Base-by-base conservation (phyloP, 30 jellyfish, hydroid and myxozoan genomes). In the Aurelia sp. region DNA sequence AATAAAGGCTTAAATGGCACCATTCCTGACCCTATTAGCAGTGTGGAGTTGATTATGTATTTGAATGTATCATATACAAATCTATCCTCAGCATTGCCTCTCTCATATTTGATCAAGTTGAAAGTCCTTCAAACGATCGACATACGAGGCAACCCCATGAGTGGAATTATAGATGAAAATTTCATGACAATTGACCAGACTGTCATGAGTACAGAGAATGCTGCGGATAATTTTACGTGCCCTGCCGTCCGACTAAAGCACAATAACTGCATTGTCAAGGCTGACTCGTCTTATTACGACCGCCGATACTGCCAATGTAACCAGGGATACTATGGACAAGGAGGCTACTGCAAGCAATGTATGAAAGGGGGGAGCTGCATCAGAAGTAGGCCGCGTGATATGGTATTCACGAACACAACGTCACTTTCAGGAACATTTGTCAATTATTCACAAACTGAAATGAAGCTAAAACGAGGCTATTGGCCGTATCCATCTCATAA, bases 261-360 rank as follows among this genome's bases (percentile, higher is more conserved):
- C 57, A 87, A 78, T 61, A 60, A 68, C 31, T 62, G 86, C 48
- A 55, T 47, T 13, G 65, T 87, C 31, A n/a, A 31, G 48, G 62
- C 41, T 58, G 87, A 87, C 60, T 70, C 96, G 27, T 51, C 82
- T 12, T 87, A 76, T 58, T 87, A 74, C 74, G 91, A 70, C 65
- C 76, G 91, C 31, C 37, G 70, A 33, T 61, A 66, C 57, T 87
- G 96, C 76, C 61, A 63, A 20, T 87, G 96, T 47, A 74, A 53
- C 22, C 70, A n/a, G 48, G 89, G 86, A 9, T 68, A 37, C 52
- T 87, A 66, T 66, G 96, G 96, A 17, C 81, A 51, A 12, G 90
- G 96, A n/a, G 96, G 96, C 48, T 68, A 57, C 71, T 87, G 96
- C 65, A 41, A 35, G 61, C 40, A 53, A 21, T 87, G 96, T 65